These are phyloP conservation scores for Trichonephila inaurata DNA, from an alignment of 1,140 invertebrate genomes.

Conservation along the genomic window DNA sequence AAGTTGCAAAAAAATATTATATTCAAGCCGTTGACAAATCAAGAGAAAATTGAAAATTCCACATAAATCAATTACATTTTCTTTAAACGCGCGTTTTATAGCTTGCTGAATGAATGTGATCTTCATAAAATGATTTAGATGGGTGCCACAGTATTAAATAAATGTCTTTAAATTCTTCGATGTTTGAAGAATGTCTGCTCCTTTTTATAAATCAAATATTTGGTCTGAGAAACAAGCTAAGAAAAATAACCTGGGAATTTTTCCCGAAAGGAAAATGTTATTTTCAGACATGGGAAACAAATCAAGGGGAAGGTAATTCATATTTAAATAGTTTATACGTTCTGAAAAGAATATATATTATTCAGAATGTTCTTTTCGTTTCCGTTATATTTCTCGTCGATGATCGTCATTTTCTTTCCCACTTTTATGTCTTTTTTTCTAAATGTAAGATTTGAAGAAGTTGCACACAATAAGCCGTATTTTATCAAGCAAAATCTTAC, in stretches of 20 bases:
- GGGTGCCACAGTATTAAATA: neutral
- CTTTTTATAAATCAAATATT: neutral
- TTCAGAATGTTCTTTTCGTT: slow-evolving; percentile 17
- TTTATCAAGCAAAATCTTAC: slow-evolving; percentile 43
- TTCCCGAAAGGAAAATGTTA: neutral
- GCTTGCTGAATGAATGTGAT: no score
- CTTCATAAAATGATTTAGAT: neutral
- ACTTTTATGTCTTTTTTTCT: neutral
- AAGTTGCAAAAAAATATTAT: no score
- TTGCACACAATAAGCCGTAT: slow-evolving; percentile 33
- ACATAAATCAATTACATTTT: no score
- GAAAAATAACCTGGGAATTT: neutral
- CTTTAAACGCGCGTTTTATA: no score
- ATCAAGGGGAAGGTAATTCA: slow-evolving; percentile 30
- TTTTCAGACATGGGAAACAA: neutral
- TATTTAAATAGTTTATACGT: slow-evolving; percentile 41
- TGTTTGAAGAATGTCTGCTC: neutral
- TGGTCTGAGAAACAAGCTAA: neutral
- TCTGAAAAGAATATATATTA: neutral
- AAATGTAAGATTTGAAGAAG: neutral
- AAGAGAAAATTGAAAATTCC: no score
- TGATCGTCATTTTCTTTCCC: neutral
- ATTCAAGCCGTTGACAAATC: no score
- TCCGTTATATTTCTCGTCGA: neutral
- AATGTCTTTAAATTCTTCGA: neutral